These are phyloP conservation scores for Lasioglossum pauxillum DNA, from an alignment of 2,888 invertebrate species.

Conservation along the genomic window DNA sequence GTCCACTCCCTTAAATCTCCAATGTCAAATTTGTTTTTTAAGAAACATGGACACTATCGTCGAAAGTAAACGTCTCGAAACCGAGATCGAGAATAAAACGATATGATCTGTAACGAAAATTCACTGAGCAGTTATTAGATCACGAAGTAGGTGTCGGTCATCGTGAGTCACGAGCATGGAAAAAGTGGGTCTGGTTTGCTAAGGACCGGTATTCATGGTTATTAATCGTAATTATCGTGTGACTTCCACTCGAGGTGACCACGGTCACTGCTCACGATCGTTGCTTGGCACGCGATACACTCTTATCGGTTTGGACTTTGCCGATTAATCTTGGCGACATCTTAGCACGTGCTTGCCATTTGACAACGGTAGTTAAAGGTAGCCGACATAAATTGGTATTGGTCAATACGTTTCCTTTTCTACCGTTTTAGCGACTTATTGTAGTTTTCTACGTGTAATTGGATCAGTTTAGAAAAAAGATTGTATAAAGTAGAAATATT, in stretches of 20 bases:
- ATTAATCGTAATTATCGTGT: conserved; percentile 13
- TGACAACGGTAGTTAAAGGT: not conserved
- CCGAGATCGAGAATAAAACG: too few relatives aligned
- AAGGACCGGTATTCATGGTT: not conserved
- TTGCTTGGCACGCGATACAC: conserved; percentile 6
- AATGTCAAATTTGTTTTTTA: too few relatives aligned
- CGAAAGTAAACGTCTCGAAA: too few relatives aligned
- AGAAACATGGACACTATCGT: too few relatives aligned
- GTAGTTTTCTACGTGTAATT: too few relatives aligned
- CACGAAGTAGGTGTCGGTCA: not conserved
- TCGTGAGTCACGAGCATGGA: not conserved
- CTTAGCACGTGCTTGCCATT: conserved; percentile 8
- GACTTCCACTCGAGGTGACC: not conserved
- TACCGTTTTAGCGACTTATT: too few relatives aligned
- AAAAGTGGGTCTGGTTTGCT: not conserved
- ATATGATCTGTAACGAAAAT: not conserved
- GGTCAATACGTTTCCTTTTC: too few relatives aligned
- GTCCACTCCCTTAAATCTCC: too few relatives aligned
- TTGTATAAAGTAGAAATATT: too few relatives aligned
- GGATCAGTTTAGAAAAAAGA: too few relatives aligned
- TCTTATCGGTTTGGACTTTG: conserved; percentile 62
- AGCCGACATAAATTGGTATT: not conserved
- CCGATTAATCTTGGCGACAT: conserved; percentile 31
- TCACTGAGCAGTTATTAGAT: not conserved
- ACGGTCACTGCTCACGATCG: conserved; percentile 2